phyloP scores from a whole-genome alignment of 2,113 vertebrate genomes.

The Lampris megalopsis region DNA sequence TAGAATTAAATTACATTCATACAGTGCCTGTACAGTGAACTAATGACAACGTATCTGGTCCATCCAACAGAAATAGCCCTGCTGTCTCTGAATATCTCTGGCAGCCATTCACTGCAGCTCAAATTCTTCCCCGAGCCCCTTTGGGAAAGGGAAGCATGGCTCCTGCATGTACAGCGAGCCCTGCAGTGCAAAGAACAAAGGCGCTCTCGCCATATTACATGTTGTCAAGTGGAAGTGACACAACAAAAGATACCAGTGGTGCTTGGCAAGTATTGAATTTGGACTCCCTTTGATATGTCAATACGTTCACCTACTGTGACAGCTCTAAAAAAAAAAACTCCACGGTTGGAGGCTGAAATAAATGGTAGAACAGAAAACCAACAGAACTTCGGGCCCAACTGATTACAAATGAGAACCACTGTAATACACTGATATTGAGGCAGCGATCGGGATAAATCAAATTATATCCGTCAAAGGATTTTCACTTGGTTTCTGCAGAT shows the following conservation, averaged over 20 bases:
- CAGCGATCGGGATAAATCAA: not conserved
- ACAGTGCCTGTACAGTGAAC: constrained; percentile 62
- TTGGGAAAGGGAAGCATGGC: constrained; percentile 50
- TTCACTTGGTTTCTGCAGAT: not conserved
- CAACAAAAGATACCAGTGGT: not conserved
- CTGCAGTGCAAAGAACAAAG: constrained; percentile 49
- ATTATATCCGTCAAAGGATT: not conserved
- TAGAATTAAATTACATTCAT: constrained; percentile 31
- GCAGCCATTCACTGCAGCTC: constrained; percentile 64
- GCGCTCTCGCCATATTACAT: not conserved
- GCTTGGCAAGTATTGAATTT: not conserved
- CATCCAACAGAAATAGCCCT: constrained; percentile 70
- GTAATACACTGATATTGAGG: too few relatives aligned
- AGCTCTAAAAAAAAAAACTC: too few relatives aligned
- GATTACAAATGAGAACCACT: too few relatives aligned
- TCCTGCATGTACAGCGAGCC: constrained; percentile 41
- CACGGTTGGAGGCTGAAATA: too few relatives aligned
- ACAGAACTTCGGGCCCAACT: too few relatives aligned
- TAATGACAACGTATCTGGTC: constrained; percentile 41
- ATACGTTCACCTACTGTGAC: not conserved
- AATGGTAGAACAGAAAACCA: too few relatives aligned
- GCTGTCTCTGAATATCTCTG: constrained; percentile 72
- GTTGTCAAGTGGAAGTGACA: constrained; percentile 9
- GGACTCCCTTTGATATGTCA: not conserved
- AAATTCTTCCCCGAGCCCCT: constrained; percentile 65